A percentile compares a stretch with the other conserved stretches of the same genome.
Conservation (phyloP, 2,113 vertebrate species). For the Brachypteracias leptosomus region DNA sequence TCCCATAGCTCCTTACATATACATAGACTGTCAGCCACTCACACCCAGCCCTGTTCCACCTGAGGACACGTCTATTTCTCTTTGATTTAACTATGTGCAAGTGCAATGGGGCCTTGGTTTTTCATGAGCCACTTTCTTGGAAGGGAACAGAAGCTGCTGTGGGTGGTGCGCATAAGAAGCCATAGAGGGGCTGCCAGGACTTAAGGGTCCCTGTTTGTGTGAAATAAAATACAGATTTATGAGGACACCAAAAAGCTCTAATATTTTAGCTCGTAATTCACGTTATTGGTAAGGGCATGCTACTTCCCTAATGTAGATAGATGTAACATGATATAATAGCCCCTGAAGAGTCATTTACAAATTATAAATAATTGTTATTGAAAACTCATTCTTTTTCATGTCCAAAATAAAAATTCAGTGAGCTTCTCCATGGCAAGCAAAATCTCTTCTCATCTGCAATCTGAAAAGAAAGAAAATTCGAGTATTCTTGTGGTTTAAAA, state of each 20-base stretch:
- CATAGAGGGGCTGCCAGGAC: neutral
- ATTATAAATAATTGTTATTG: neutral
- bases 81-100: neutral
- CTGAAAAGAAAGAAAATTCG: neutral
- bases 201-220: neutral
- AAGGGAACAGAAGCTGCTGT: neutral
- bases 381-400: neutral
- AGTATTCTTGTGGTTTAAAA: neutral
- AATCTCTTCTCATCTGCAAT: neutral
- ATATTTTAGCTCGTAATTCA: neutral
- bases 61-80: rapidly evolving
- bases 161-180: neutral
- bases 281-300: neutral
- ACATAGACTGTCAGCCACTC: rapidly evolving
- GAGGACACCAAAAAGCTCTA: neutral
- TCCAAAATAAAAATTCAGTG: neutral
- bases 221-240: neutral
- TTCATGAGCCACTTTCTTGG: neutral
- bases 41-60: neutral
- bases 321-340: neutral
- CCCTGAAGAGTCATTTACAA: neutral
- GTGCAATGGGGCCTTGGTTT: neutral
- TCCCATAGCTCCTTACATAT: neutral
- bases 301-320: neutral
- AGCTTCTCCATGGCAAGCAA: neutral